phyloP scores from a whole-genome alignment of 2,113 vertebrate species.

The Orcinus orca region DNA sequence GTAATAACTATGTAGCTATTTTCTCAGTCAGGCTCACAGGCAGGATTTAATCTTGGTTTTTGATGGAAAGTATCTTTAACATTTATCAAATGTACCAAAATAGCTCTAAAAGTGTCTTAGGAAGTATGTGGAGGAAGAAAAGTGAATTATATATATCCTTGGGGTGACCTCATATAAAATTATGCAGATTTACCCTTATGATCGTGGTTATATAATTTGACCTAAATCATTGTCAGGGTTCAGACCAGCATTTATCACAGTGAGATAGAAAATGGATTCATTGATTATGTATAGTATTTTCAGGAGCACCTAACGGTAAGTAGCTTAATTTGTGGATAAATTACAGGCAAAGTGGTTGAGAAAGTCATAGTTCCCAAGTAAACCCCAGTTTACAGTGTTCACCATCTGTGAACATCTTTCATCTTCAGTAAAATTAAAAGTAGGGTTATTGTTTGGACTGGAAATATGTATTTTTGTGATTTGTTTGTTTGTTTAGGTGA shows the following conservation, averaged over 20 bases:
- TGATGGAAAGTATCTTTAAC: slow-evolving; percentile 13
- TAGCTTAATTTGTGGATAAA: slow-evolving; percentile 25
- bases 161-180: not conserved
- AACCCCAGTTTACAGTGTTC: not conserved
- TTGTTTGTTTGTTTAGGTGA: not conserved
- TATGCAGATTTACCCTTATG: slow-evolving; percentile 29
- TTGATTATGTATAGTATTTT: slow-evolving; percentile 11
- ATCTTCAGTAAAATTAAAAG: slow-evolving; percentile 31
- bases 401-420: not conserved
- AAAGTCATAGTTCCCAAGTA: not conserved
- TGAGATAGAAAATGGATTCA: slow-evolving; percentile 1
- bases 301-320: not conserved
- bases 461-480: not conserved
- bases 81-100: not conserved
- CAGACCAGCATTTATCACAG: slow-evolving; percentile 22
- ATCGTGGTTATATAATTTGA: not conserved
- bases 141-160: not conserved
- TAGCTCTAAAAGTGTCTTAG: not conserved
- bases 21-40: slow-evolving; percentile 26
- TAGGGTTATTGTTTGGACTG: not conserved
- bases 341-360: not conserved
- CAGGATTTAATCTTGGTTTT: slow-evolving; percentile 6
- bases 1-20: slow-evolving; percentile 43
- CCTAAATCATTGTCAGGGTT: not conserved
- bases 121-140: not conserved